Conservation (phyloP, 1,140 invertebrate species). For the Brachionus angularis region DNA sequence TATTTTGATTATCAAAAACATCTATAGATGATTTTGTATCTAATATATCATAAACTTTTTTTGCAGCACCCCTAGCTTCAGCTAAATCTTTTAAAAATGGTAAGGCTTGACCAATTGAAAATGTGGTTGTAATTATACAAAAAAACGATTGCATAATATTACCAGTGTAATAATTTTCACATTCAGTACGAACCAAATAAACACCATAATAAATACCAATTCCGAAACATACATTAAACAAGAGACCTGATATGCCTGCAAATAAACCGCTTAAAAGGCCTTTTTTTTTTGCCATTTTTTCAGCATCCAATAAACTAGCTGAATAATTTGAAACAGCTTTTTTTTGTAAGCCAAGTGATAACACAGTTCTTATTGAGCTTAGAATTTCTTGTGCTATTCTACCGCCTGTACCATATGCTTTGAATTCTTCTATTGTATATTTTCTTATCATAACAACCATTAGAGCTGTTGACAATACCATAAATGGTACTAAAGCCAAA, state of each 20-base stretch:
- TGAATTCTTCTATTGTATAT: constrained; percentile 29
- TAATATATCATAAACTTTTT: constrained; percentile 71
- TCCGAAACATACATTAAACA: constrained; percentile 21
- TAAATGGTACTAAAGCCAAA: constrained; percentile 24
- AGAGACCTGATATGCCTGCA: not conserved
- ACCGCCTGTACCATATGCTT: constrained; percentile 35
- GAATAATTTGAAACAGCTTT: constrained; percentile 53
- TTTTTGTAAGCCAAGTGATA: constrained; percentile 46
- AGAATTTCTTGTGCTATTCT: constrained; percentile 30
- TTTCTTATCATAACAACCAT: constrained; percentile 41
- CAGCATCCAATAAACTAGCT: not conserved
- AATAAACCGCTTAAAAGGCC: constrained; percentile 27
- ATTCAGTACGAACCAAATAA: constrained; percentile 45
- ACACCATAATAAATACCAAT: constrained; percentile 14
- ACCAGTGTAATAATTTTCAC: constrained; percentile 46
- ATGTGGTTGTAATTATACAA: constrained; percentile 73
- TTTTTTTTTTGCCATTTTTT: constrained; percentile 36
- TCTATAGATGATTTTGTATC: constrained; percentile 56
- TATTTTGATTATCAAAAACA: not conserved
- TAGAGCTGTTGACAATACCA: constrained; percentile 35
- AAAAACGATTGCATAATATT: constrained; percentile 48
- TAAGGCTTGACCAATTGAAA: constrained; percentile 75
- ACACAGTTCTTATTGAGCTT: constrained; percentile 37
- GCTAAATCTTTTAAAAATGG: constrained; percentile 74
- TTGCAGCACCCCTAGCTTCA: constrained; percentile 71